Percentiles rank a stretch among this genome's conserved stretches.
These are phyloP conservation scores for Emesis furor DNA, from an alignment of 2,888 invertebrate genomes.

Conservation along the genomic window DNA sequence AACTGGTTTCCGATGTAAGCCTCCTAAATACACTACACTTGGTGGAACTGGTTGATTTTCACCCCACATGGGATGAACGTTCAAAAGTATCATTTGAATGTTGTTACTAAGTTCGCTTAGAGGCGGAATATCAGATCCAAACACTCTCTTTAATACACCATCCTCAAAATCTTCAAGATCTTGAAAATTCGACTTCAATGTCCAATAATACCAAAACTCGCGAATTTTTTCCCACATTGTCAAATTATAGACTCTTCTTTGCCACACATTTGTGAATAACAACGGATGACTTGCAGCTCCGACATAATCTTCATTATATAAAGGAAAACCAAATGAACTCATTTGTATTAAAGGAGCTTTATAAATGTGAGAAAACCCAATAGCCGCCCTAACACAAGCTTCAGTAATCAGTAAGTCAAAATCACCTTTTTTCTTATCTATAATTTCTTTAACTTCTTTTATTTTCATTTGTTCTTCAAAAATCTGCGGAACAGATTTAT, in stretches of 20 bases:
- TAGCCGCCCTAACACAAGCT: conserved; percentile 71
- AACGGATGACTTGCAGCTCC: conserved; percentile 78
- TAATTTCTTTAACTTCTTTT: conserved; percentile 52
- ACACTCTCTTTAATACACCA: conserved; percentile 63
- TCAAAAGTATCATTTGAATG: conserved; percentile 84
- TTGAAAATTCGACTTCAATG: conserved; percentile 33
- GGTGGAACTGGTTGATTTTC: conserved; percentile 83
- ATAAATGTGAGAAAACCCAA: conserved; percentile 78
- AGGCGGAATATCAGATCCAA: conserved; percentile 75
- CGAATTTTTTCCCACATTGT: conserved; percentile 70
- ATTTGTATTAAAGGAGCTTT: conserved; percentile 81
- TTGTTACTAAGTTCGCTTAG: conserved; percentile 76
- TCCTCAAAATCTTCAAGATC: conserved; percentile 58
- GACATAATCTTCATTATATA: conserved; percentile 57
- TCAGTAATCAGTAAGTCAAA: conserved; percentile 81
- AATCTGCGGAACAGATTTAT: conserved; percentile 43
- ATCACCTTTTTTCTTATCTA: conserved; percentile 62
- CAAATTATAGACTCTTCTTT: conserved; percentile 71
- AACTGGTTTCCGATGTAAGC: conserved; percentile 81
- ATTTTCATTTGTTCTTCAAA: conserved; percentile 68
- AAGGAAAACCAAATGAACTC: conserved; percentile 77
- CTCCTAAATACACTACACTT: conserved; percentile 83
- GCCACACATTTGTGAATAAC: conserved; percentile 67
- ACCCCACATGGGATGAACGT: conserved; percentile 82
- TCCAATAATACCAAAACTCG: conserved; percentile 46